A percentile compares a stretch with the other conserved stretches of the same genome.
phyloP scores from a whole-genome alignment of 2,797 vertebrate species.

The Rhincodon typus region DNA sequence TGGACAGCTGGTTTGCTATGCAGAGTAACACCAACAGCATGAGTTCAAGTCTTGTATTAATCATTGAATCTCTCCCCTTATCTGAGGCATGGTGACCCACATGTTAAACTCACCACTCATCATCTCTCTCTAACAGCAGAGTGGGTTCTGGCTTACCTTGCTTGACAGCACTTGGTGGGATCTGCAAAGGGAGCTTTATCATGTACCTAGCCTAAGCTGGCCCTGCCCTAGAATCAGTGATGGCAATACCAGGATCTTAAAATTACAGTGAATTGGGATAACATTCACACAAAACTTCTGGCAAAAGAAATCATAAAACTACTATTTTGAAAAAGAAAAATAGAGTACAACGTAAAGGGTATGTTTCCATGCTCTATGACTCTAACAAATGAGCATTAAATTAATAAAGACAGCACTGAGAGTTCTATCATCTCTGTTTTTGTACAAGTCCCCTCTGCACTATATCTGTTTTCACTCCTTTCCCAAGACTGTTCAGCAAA shows the following conservation, averaged over 20 bases:
- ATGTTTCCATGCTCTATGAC: too few relatives aligned
- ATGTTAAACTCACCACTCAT: too few relatives aligned
- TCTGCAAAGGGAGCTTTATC: background rate
- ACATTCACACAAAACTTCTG: background rate
- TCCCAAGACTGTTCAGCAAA: slow-evolving; percentile 24
- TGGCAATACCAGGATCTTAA: background rate
- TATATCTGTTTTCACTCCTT: slow-evolving; percentile 22
- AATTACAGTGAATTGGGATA: background rate
- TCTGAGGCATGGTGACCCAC: too few relatives aligned
- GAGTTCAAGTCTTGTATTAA: too few relatives aligned
- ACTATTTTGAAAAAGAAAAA: background rate
- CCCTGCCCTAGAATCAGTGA: background rate
- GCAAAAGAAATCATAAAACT: background rate
- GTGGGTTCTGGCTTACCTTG: background rate
- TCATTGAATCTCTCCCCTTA: too few relatives aligned
- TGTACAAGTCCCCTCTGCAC: slow-evolving; percentile 21
- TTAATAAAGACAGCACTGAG: background rate
- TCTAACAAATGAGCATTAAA: background rate
- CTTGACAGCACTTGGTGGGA: background rate
- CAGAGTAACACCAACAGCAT: too few relatives aligned
- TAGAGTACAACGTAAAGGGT: background rate
- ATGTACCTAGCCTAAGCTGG: background rate
- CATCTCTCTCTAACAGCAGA: too few relatives aligned
- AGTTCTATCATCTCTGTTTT: background rate
- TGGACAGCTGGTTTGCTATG: too few relatives aligned